A percentile compares a stretch with the other conserved stretches of the same genome.
phyloP scores from a whole-genome alignment of 1,140 invertebrate species.

The Pararge aegeria region DNA sequence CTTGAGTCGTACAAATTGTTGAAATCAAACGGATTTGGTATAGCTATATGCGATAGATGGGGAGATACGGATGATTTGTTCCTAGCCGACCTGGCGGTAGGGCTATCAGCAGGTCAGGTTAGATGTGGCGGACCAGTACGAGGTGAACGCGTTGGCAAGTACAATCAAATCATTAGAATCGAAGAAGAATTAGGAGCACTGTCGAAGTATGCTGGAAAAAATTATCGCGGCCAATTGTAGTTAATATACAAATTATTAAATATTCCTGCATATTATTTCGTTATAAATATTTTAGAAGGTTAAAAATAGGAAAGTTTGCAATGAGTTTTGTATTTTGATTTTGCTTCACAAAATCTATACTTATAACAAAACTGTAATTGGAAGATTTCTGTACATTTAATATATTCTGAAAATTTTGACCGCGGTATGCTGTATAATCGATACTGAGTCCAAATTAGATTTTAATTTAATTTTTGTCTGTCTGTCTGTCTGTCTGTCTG shows the following conservation, averaged over 20 bases:
- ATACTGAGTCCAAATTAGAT: no score
- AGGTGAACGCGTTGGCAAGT: conserved; percentile 98
- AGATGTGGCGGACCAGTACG: conserved; percentile 98
- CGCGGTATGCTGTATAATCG: no score
- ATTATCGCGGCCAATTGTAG: conserved; percentile 84
- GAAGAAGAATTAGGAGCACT: conserved; percentile 96
- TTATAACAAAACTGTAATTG: no score
- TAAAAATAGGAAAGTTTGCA: no score
- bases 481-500: no score
- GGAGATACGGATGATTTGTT: conserved; percentile 99
- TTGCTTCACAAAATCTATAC: no score
- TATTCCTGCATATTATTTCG: no score
- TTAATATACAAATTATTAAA: neutral
- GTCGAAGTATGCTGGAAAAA: conserved; percentile 96
- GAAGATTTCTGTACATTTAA: no score
- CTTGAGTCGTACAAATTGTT: conserved; percentile 95
- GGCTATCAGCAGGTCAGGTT: conserved; percentile 97
- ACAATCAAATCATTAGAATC: conserved; percentile 98
- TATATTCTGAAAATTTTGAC: no score
- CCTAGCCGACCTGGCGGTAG: conserved; percentile 98
- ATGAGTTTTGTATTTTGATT: no score
- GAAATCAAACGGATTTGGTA: conserved; percentile 95
- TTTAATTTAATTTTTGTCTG: no score
- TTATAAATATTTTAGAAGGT: no score
- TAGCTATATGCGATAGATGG: conserved; percentile 93